Evolutionary conservation across 2,888 invertebrate genomes (phyloP), one percentile per base, ranked within the genome.

Genomic region (Colletes collaris): DNA sequence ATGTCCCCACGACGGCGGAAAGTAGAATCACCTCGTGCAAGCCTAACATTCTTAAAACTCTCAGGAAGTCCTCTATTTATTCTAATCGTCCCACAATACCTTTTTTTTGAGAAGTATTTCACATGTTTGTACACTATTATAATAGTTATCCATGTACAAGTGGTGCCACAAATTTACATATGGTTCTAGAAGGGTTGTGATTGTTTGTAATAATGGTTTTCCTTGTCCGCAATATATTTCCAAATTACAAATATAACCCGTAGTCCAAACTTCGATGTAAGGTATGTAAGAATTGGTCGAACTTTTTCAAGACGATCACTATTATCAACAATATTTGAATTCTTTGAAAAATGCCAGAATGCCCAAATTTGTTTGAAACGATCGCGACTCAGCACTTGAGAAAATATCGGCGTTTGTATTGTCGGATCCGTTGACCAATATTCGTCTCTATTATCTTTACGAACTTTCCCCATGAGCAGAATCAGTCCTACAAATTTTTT

Each of bases 391-490:
- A 59, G 3, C n/a, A n/a, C 40, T 44, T 59, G 40, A 4, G 13
- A 6, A 40, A 59, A 59, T 3, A 40, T 64, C 62, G 78, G 72
- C 46, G 63, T 81, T 68, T 77, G 40, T 75, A 83, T 67, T 64
- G 69, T 60, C 40, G 74, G 69, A 50, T 81, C 53, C 44, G 82
- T 82, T 8, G 74, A 82, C 80, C 81, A 84, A 56, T 64, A 64
- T 53, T 76, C 53, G 46, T 77, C 44, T 67, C 50, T 66, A 3
- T 52, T 10, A 37, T 19, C 52, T 46, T 66, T 52, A 8, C 13
- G 58, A 50, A 7, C 35, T 56, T 70, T 62, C 62, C 52, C 62
- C 58, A 79, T 75, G 37, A 76, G 63, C 46, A 76, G 71, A 64
- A 68, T 71, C 60, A 78, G 65, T 5, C 73, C 65, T 40, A 78